Conservation (phyloP, 2,797 vertebrate genomes). For the Nyctibius grandis region DNA sequence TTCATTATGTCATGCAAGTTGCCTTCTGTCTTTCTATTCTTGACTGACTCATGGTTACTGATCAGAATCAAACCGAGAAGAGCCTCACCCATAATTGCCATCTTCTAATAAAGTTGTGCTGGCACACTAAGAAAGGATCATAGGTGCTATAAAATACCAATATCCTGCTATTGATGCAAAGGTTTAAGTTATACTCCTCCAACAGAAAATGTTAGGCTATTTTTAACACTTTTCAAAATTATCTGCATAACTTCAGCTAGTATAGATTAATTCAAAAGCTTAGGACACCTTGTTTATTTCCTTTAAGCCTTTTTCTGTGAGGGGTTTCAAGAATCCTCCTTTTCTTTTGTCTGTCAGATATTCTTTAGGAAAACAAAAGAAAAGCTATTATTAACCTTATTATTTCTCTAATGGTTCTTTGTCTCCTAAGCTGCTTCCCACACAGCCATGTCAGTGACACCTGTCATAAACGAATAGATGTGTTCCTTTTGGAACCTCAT, state of each 20-base stretch:
- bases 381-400: not conserved
- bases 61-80: not conserved
- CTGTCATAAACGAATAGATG: not conserved
- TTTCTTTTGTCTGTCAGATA: not conserved
- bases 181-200: not conserved
- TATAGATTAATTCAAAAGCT: not conserved
- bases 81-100: fast-evolving
- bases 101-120: not conserved
- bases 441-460: not conserved
- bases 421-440: not conserved
- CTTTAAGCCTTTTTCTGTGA: not conserved
- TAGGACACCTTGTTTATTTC: not conserved
- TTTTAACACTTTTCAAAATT: not conserved
- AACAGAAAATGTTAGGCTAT: not conserved
- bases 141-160: not conserved
- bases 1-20: not conserved
- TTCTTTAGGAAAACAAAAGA: not conserved
- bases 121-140: not conserved
- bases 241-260: not conserved
- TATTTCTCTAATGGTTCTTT: not conserved
- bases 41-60: not conserved
- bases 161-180: not conserved
- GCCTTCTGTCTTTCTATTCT: not conserved
- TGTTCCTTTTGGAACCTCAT: not conserved
- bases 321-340: not conserved